Conservation (phyloP, 2,797 vertebrate species). For the Rhynchonycteris naso region DNA sequence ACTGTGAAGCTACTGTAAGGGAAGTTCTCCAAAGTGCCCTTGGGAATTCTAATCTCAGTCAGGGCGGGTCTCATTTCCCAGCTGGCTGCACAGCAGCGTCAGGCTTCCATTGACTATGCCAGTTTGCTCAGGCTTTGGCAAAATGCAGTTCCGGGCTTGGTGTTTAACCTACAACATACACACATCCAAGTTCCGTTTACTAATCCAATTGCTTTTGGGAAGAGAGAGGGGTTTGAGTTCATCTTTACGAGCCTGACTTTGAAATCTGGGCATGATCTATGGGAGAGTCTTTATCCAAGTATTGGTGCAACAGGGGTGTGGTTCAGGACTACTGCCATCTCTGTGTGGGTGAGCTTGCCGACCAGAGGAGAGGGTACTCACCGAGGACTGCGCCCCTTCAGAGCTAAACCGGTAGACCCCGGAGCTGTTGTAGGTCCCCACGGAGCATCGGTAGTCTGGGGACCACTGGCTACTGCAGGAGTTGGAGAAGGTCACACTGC, state of each 20-base stretch:
- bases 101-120: background rate
- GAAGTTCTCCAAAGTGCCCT: background rate
- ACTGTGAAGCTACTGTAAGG: fast-evolving
- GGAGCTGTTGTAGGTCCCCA: constrained; percentile 96
- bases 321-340: fast-evolving
- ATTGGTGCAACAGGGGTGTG: fast-evolving
- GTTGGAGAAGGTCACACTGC: constrained; percentile 92
- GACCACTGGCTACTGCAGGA: constrained; percentile 94
- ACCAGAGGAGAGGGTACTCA: constrained; percentile 82
- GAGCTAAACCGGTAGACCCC: constrained; percentile 95
- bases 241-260: background rate
- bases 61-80: background rate
- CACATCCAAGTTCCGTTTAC: background rate
- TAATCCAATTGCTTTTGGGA: background rate
- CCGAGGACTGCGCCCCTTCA: constrained; percentile 96
- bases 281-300: background rate
- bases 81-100: background rate
- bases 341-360: fast-evolving
- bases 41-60: too few relatives aligned
- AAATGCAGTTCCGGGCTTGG: background rate
- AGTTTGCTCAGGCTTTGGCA: background rate
- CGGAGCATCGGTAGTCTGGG: constrained; percentile 92
- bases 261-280: background rate
- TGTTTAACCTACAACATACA: too few relatives aligned
- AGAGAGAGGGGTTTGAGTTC: background rate